These are phyloP conservation scores for Bilobella aurantiaca DNA, from an alignment of 1,140 invertebrate species.

Conservation along the genomic window DNA sequence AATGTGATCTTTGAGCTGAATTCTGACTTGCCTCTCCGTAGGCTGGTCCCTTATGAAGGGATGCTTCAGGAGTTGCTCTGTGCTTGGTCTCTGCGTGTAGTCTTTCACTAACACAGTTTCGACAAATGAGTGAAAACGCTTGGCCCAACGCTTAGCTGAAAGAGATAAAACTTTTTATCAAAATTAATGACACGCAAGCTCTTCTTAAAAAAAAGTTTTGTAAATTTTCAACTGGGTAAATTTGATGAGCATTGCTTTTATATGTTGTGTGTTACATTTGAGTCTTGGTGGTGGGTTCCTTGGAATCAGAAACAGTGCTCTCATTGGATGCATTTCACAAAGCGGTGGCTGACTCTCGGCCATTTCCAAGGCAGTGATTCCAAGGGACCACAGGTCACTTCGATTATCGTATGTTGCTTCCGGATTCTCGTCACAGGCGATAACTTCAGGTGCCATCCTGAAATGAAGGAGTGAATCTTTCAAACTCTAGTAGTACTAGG, in stretches of 20 bases:
- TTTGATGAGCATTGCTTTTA: no score
- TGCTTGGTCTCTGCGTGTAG: conserved; percentile 95
- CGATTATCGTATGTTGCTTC: conserved; percentile 99
- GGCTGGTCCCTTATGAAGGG: conserved; percentile 96
- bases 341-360: conserved; percentile 98
- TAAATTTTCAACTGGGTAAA: no score
- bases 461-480: neutral
- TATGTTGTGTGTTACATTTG: conserved; percentile 39
- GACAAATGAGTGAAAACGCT: conserved; percentile 84
- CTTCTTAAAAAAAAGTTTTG: neutral
- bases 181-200: no score
- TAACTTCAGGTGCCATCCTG: conserved; percentile 62
- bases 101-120: conserved; percentile 82
- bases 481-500: no score
- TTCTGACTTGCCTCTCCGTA: conserved; percentile 91
- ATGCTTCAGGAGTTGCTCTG: conserved; percentile 94
- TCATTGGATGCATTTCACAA: conserved; percentile 98
- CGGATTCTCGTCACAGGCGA: conserved; percentile 99
- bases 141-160: conserved; percentile 86
- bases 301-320: conserved; percentile 95
- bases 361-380: conserved; percentile 80
- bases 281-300: conserved; percentile 91
- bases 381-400: conserved; percentile 95
- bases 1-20: conserved; percentile 98
- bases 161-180: no score